Evolutionary conservation across 2,113 vertebrate species (phyloP).

Genomic region (Puma concolor): DNA sequence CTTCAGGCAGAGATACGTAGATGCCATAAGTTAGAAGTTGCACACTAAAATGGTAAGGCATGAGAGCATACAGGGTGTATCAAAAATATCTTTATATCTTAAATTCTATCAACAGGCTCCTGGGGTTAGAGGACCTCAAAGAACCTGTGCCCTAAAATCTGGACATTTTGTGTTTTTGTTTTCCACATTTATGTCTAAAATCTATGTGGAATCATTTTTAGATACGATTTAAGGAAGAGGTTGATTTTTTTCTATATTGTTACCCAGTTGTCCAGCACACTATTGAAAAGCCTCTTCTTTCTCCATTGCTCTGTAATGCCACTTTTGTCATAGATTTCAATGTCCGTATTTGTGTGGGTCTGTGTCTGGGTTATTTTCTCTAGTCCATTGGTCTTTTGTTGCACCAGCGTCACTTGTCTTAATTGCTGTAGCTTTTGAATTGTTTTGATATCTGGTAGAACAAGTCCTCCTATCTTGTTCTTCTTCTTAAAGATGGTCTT

Average conservation of each 20-base stretch:
- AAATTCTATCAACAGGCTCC: background rate
- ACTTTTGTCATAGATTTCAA: background rate
- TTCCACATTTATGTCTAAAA: background rate
- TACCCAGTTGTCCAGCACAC: background rate
- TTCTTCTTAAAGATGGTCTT: background rate
- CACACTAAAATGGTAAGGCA: background rate
- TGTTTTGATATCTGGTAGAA: background rate
- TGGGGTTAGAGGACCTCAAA: background rate
- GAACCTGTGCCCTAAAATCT: background rate
- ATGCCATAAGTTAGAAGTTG: background rate
- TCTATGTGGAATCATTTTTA: background rate
- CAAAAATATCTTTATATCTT: conserved; percentile 4
- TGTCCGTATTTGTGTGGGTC: background rate
- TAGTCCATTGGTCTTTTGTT: background rate
- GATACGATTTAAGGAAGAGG: background rate
- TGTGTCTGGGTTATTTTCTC: background rate
- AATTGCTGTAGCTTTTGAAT: background rate
- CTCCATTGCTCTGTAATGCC: background rate
- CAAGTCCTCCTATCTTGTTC: background rate
- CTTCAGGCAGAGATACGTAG: background rate
- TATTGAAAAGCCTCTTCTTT: background rate
- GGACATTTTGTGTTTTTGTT: background rate
- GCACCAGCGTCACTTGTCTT: background rate
- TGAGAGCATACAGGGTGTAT: background rate
- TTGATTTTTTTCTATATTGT: background rate